Evolutionary conservation across 2,797 vertebrate species (phyloP), one percentile per base, ranked within the genome.

Genomic region (Lophius americanus): DNA sequence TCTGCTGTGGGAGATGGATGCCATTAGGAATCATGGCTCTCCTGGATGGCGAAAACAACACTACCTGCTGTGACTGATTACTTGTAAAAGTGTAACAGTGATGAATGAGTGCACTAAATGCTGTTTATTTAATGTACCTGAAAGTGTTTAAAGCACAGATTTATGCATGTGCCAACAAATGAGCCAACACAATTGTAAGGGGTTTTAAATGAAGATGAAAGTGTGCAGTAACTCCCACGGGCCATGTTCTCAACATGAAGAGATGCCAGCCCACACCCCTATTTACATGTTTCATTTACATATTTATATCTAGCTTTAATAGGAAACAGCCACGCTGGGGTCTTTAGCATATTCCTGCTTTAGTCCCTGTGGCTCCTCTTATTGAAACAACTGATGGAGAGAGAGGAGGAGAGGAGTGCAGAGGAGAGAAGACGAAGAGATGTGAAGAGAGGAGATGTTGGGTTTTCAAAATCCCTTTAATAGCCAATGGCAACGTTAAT

Each of bases 261-360:
- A 52, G 52, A 61, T 2, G 33, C 54, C 60, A 47, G 14, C 70
- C 68, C 35, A 42, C 60, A 38, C 53, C 61, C 13, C 0, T 54
- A 69, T 72, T 84, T 76, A 72, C 79, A 80, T 76, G 70, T 69
- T 62, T 62, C 32, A 78, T 84, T 85, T 79, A 57, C 83, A 83
- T 84, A 79, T 79, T 79, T 68, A 82, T 83, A 73, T 54, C 43
- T 60, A 56, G 48, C 59, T 64, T 76, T 61, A 70, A 51, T 53
- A 76, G 73, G 42, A 68, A 60, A 60, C 3, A 12, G 32, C 7
- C 56, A 49, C 44, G 41, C 57, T 33, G 39, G 44, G 37, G 65
- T 42, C 23, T 71, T 70, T 76, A 74, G 70, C 50, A 72, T 66
- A 63, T 71, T 68, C 79, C 77, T 70, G 13, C 68, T 57, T 79